Percentiles rank a stretch among this genome's conserved stretches.
These are phyloP conservation scores for Buathra laborator DNA, from an alignment of 2,888 invertebrate genomes.

Conservation along the genomic window DNA sequence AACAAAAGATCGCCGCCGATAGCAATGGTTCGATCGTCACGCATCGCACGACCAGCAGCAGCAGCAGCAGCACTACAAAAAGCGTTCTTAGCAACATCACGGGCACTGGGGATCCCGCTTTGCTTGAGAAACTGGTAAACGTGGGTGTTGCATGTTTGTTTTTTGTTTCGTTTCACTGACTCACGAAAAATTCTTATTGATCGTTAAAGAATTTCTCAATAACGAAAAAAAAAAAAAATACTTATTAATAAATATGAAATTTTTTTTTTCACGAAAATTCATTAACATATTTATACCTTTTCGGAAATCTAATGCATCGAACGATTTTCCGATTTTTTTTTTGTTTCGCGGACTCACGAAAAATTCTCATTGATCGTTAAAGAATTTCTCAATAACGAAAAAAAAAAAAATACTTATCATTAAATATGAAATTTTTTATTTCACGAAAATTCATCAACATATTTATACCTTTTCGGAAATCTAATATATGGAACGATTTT, in stretches of 20 bases:
- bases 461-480: too few species aligned
- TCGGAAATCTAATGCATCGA: neutral
- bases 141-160: constrained; percentile 77
- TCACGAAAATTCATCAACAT: too few species aligned
- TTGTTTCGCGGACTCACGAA: too few species aligned
- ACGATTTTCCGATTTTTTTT: neutral
- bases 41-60: constrained; percentile 79
- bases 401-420: too few species aligned
- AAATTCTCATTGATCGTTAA: too few species aligned
- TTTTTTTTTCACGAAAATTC: neutral
- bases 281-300: neutral
- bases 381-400: too few species aligned
- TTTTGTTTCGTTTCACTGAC: constrained; percentile 54
- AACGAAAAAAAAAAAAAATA: neutral
- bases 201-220: constrained; percentile 14
- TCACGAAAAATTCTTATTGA: neutral
- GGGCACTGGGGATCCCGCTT: constrained; percentile 77
- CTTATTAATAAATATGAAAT: neutral
- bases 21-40: constrained; percentile 81
- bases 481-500: too few species aligned
- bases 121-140: constrained; percentile 83
- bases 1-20: constrained; percentile 80
- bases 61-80: constrained; percentile 72
- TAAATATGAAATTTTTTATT: too few species aligned
- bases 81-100: constrained; percentile 79